A percentile compares a stretch with the other conserved stretches of the same genome.
These are phyloP conservation scores for Camelus bactrianus DNA, from an alignment of 2,113 vertebrate species.

Conservation along the genomic window DNA sequence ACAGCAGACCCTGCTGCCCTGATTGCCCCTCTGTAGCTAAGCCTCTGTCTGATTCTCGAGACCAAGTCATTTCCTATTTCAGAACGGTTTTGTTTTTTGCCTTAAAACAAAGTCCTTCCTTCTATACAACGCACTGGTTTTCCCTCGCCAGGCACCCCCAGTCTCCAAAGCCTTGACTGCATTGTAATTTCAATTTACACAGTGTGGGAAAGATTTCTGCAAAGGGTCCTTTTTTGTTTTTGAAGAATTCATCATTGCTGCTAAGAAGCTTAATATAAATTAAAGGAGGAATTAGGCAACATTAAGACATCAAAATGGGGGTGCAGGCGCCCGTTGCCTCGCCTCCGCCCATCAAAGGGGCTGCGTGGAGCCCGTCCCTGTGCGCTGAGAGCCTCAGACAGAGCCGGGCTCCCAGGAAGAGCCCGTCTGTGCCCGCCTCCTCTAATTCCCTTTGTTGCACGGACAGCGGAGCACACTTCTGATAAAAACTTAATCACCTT, in stretches of 20 bases:
- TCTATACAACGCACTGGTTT: slow-evolving; percentile 73
- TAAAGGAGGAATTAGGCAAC: slow-evolving; percentile 92
- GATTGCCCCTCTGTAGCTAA: slow-evolving; percentile 63
- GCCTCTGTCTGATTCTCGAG: slow-evolving; percentile 74
- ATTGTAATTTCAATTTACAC: slow-evolving; percentile 87
- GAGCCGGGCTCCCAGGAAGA: slow-evolving; percentile 82
- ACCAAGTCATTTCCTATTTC: slow-evolving; percentile 80
- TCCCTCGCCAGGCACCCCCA: slow-evolving; percentile 34
- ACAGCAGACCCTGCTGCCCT: neutral
- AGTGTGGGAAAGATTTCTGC: slow-evolving; percentile 84
- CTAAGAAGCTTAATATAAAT: slow-evolving; percentile 93
- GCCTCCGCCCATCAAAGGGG: slow-evolving; percentile 87
- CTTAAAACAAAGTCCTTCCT: slow-evolving; percentile 62
- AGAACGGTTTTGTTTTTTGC: slow-evolving; percentile 71
- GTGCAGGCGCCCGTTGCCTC: slow-evolving; percentile 78
- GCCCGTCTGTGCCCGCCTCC: slow-evolving; percentile 79
- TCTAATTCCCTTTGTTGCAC: slow-evolving; percentile 90
- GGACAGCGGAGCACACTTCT: slow-evolving; percentile 86
- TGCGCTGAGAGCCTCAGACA: slow-evolving; percentile 85
- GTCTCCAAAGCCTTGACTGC: slow-evolving; percentile 73
- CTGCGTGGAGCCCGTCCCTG: slow-evolving; percentile 84
- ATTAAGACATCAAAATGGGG: slow-evolving; percentile 91
- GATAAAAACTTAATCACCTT: slow-evolving; percentile 92
- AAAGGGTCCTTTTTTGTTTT: slow-evolving; percentile 90
- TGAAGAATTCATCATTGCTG: slow-evolving; percentile 90